phyloP scores from a whole-genome alignment of 2,888 invertebrate species.

The Notodonta ziczac region DNA sequence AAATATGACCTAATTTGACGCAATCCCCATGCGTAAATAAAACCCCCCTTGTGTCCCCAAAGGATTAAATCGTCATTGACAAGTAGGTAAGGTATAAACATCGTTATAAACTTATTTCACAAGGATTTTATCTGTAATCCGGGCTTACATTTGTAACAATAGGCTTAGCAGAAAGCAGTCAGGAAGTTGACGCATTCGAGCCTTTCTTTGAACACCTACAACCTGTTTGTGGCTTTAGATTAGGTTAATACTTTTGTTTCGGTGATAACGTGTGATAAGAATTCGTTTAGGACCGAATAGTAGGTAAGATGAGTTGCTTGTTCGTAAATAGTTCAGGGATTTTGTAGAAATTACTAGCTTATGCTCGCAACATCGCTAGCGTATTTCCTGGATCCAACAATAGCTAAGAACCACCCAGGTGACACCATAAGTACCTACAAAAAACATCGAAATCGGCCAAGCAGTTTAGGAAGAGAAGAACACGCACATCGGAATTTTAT shows the following conservation, averaged over 20 bases:
- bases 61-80: conserved; percentile 31
- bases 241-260: conserved; percentile 59
- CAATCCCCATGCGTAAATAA: conserved; percentile 15
- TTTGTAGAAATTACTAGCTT: not conserved
- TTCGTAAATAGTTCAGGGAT: not conserved
- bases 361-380: too few relatives aligned
- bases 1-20: conserved; percentile 15
- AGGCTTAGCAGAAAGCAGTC: conserved; percentile 44
- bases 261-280: conserved; percentile 58
- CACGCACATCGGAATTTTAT: too few relatives aligned
- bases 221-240: conserved; percentile 62
- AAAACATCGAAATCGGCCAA: too few relatives aligned
- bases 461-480: too few relatives aligned
- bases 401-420: too few relatives aligned
- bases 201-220: conserved; percentile 45
- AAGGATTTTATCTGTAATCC: conserved; percentile 63
- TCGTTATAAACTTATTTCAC: conserved; percentile 43
- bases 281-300: conserved; percentile 25
- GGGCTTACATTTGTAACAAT: conserved; percentile 52
- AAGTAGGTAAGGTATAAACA: conserved; percentile 34
- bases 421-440: too few relatives aligned
- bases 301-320: conserved; percentile 2
- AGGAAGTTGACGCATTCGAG: conserved; percentile 76
- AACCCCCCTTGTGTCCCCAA: conserved; percentile 17
- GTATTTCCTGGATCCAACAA: too few relatives aligned